A percentile compares a stretch with the other conserved stretches of the same genome.
phyloP scores from a whole-genome alignment of 2,113 vertebrate species.

The Cisticola juncidis region DNA sequence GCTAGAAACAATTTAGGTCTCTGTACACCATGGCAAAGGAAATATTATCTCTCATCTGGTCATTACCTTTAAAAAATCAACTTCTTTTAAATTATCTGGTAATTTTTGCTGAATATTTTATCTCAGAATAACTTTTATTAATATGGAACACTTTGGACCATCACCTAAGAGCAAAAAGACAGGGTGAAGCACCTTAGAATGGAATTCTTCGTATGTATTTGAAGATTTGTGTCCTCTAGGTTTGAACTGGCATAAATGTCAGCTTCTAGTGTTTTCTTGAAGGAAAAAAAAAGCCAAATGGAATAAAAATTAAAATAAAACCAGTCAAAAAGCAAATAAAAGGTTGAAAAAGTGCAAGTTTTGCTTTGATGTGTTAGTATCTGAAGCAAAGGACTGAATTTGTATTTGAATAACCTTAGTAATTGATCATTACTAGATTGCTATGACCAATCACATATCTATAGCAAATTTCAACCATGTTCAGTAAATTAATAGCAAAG shows the following conservation, averaged over 20 bases:
- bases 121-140: neutral
- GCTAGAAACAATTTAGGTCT: neutral
- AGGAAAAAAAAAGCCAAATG: rapidly evolving
- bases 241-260: neutral
- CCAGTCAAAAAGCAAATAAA: neutral
- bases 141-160: neutral
- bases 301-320: neutral
- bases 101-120: neutral
- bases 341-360: neutral
- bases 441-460: neutral
- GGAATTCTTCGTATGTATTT: neutral
- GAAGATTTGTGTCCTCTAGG: neutral
- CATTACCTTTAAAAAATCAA: neutral
- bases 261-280: neutral
- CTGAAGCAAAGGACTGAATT: neutral
- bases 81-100: neutral
- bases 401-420: neutral
- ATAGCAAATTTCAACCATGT: neutral
- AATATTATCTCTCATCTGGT: neutral
- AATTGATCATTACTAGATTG: neutral
- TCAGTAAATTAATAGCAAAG: neutral
- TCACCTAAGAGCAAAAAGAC: neutral
- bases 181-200: neutral
- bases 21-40: neutral
- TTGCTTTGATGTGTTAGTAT: neutral